Base-by-base conservation (phyloP, 2,113 vertebrate genomes). In the Erpornis zantholeuca region DNA sequence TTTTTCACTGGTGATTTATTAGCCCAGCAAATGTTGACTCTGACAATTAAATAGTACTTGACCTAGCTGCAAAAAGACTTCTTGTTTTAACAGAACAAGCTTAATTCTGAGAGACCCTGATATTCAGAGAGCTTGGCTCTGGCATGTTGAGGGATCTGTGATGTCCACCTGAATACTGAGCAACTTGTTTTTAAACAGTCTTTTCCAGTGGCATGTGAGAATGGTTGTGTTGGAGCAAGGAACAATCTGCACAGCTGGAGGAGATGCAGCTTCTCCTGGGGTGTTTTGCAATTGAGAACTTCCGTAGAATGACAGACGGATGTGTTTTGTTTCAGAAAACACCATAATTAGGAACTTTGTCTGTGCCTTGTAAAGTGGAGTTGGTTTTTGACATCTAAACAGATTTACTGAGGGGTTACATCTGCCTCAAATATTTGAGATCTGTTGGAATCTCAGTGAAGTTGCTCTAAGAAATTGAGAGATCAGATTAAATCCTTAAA, bases 1-100 rank as follows among this genome's bases (percentile, higher is more conserved):
- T 88, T 94, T 94, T 95, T 88, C 85, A 52, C 65, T 88, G 54
- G 52, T 88, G 50, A 92, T 96, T 95, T 96, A 86, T 94, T 93
- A 86, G 60, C 53, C 31, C 36, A 72, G 72, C 72, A 93, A 54
- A 83, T 27, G 40, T 86, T 81, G 77, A 31, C 79, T 63, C 1
- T 56, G 52, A 73, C 71, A 91, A 27, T 88, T 89, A 82, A 88
- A 29, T 36, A 49, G 25, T 56, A 44, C 65, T 86, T 92, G 64
- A 86, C 57, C 64, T 75, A 56, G 31, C 63, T 88, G 56, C 47
- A 50, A 52, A 94, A 94, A 18, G 54, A 45, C 27, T 91, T 44
- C 42, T 66, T 23, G 14, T 8, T 92, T 72, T 69, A 75, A 64
- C 28, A 87, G 72, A 84, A 52, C 21, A 38, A 36, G 12, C 33